These are phyloP conservation scores for Pseudomyrmex pallidus DNA, from an alignment of 1,140 invertebrate species.

Conservation along the genomic window DNA sequence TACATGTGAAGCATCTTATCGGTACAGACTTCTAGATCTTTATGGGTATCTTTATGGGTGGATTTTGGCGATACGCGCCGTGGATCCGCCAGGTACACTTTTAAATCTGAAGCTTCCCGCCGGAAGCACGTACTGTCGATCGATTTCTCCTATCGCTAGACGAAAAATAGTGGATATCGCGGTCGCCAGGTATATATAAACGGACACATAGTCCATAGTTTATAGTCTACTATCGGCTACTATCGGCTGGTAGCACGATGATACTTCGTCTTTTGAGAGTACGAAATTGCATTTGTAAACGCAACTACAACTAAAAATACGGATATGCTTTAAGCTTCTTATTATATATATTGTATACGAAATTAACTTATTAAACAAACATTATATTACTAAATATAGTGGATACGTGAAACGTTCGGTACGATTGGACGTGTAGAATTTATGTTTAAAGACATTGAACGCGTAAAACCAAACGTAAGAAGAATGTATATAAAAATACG, in stretches of 20 bases:
- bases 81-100: constrained; percentile 47
- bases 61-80: constrained; percentile 53
- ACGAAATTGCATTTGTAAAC: neutral
- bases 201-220: neutral
- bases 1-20: constrained; percentile 37
- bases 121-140: constrained; percentile 57
- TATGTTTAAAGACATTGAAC: neutral
- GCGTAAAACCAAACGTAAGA: neutral
- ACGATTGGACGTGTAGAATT: neutral
- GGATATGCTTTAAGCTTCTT: too few species aligned
- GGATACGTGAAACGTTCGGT: neutral
- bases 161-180: constrained; percentile 48
- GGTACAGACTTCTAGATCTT: constrained; percentile 22
- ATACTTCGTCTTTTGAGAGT: neutral
- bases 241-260: neutral
- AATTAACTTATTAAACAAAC: neutral
- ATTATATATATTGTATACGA: too few species aligned
- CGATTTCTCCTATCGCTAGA: constrained; percentile 55
- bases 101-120: constrained; percentile 55
- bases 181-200: constrained; percentile 31
- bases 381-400: neutral
- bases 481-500: neutral
- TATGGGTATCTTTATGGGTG: constrained; percentile 57
- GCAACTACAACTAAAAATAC: neutral
- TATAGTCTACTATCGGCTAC: constrained; percentile 9